Percentiles rank a stretch among this genome's conserved stretches.
These are phyloP conservation scores for Gallinago jamesoni DNA, from an alignment of 2,113 vertebrate genomes.

Conservation along the genomic window DNA sequence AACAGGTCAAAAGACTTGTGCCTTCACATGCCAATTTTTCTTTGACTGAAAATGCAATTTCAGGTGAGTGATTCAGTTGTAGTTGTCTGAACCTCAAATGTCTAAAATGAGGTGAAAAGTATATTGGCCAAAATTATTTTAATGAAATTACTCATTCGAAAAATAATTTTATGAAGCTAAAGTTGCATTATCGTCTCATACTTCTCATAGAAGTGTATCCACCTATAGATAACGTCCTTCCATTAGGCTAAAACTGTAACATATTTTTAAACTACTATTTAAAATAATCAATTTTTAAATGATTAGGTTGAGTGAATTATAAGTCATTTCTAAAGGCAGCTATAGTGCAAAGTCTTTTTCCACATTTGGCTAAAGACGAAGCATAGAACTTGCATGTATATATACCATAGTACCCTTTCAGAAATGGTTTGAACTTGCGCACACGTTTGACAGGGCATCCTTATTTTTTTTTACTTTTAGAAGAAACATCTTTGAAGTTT, in stretches of 20 bases:
- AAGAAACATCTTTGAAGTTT: background rate
- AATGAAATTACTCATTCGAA: background rate
- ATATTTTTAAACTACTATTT: background rate
- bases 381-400: background rate
- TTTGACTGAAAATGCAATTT: background rate
- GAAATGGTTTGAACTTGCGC: background rate
- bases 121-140: background rate
- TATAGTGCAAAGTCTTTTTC: background rate
- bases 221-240: background rate
- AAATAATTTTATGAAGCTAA: background rate
- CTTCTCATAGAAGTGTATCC: background rate
- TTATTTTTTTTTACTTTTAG: background rate
- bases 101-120: background rate
- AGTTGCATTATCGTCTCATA: background rate
- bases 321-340: background rate
- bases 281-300: background rate
- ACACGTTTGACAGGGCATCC: background rate
- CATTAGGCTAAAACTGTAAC: background rate
- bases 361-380: background rate
- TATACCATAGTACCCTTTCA: background rate
- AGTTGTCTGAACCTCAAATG: background rate
- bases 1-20: background rate
- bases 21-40: background rate
- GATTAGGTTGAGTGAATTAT: background rate
- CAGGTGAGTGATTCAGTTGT: background rate